These are phyloP conservation scores for Thalassaphorura encarpata DNA, from an alignment of 1,140 invertebrate species.

Conservation along the genomic window DNA sequence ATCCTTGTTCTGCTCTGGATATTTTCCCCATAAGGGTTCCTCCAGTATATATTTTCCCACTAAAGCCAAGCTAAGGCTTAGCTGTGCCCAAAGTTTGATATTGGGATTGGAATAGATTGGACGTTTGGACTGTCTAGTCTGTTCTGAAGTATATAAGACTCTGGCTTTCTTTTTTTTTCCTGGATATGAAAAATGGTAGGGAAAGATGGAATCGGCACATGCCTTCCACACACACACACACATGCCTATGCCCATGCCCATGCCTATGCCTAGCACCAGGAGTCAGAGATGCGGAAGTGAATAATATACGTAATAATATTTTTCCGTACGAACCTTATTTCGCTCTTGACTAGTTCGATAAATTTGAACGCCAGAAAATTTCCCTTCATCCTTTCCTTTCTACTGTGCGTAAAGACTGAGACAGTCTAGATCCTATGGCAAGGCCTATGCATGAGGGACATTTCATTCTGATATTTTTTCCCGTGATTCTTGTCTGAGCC, in stretches of 20 bases:
- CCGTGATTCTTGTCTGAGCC: too few species aligned
- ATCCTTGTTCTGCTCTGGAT: too few species aligned
- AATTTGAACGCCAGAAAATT: constrained; percentile 21
- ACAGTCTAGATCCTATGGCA: too few species aligned
- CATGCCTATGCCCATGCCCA: too few species aligned
- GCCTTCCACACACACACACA: background rate
- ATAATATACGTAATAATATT: constrained; percentile 31
- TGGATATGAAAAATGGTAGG: background rate
- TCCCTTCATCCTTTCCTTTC: background rate
- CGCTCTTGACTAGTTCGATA: constrained; percentile 30
- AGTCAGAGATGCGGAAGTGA: constrained; percentile 30
- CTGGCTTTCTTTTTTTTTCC: too few species aligned
- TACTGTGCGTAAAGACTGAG: too few species aligned
- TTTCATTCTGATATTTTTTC: too few species aligned
- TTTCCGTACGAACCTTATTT: constrained; percentile 27
- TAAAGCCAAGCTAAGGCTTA: background rate
- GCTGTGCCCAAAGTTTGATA: too few species aligned
- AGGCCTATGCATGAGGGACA: too few species aligned
- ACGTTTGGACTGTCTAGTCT: too few species aligned
- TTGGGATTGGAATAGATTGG: too few species aligned
- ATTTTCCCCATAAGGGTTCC: background rate
- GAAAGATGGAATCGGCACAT: background rate
- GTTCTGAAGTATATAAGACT: too few species aligned
- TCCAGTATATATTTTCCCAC: background rate
- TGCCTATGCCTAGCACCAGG: background rate